Conservation (phyloP, 2,888 invertebrate genomes). For the Drosophila ustulata region DNA sequence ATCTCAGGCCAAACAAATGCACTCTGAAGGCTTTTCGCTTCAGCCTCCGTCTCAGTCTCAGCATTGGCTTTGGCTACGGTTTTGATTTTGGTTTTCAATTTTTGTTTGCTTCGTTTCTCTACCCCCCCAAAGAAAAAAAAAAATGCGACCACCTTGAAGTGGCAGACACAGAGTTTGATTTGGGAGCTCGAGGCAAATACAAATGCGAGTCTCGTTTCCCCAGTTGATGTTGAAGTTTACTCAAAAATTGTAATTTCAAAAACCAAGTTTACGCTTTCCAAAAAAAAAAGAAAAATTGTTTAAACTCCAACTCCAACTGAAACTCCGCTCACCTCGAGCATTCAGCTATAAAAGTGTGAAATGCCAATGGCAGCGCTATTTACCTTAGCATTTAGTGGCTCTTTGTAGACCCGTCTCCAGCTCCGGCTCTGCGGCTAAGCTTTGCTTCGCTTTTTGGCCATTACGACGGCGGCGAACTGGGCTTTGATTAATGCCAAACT, state of each 20-base stretch:
- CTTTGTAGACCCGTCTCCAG: slow-evolving; percentile 21
- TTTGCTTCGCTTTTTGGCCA: slow-evolving; percentile 53
- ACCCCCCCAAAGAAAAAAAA: background rate
- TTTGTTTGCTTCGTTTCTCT: slow-evolving; percentile 44
- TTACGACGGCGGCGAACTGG: slow-evolving; percentile 60
- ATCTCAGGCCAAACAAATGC: slow-evolving; percentile 30
- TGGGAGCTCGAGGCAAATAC: slow-evolving; percentile 57
- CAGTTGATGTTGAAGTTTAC: slow-evolving; percentile 40
- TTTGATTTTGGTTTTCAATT: slow-evolving; percentile 34
- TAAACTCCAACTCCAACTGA: slow-evolving; percentile 44
- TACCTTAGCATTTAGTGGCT: slow-evolving; percentile 71
- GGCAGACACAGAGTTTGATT: slow-evolving; percentile 4
- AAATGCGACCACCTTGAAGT: slow-evolving; percentile 56
- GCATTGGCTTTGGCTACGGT: slow-evolving; percentile 37
- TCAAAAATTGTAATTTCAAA: slow-evolving; percentile 67
- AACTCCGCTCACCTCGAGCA: slow-evolving; percentile 21
- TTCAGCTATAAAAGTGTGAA: slow-evolving; percentile 77
- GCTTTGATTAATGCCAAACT: slow-evolving; percentile 79
- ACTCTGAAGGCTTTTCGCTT: slow-evolving; percentile 20
- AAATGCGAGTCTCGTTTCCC: slow-evolving; percentile 28
- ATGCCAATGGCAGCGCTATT: slow-evolving; percentile 71
- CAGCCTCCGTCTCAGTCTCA: background rate
- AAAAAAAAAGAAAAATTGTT: slow-evolving; percentile 57
- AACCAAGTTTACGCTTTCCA: slow-evolving; percentile 79
- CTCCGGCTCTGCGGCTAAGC: background rate